phyloP scores from a whole-genome alignment of 1,140 invertebrate species.

The Hypothenemus hampei region DNA sequence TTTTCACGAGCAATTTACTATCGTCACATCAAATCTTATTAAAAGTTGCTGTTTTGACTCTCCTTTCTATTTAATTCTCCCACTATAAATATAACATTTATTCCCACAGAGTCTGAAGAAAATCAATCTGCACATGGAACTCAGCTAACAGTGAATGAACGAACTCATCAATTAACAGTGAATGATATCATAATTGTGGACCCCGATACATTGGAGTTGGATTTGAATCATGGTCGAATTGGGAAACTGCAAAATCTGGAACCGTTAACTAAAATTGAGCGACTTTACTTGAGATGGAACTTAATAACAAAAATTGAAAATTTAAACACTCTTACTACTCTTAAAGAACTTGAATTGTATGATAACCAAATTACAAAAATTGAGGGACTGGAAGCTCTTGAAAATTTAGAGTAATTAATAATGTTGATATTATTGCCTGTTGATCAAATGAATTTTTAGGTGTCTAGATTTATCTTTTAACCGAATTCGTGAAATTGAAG shows the following conservation, averaged over 20 bases:
- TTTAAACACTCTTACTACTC: slow-evolving; percentile 63
- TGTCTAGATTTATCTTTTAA: slow-evolving; percentile 97
- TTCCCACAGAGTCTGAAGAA: neutral
- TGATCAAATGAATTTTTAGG: slow-evolving; percentile 49
- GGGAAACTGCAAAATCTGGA: slow-evolving; percentile 79
- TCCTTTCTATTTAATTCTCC: too few species aligned
- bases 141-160: too few species aligned
- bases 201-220: slow-evolving; percentile 56
- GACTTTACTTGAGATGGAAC: slow-evolving; percentile 88
- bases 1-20: too few species aligned
- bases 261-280: slow-evolving; percentile 66
- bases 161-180: too few species aligned
- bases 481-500: slow-evolving; percentile 84
- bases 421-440: neutral
- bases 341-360: slow-evolving; percentile 89
- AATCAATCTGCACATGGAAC: neutral
- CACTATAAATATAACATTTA: too few species aligned
- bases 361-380: slow-evolving; percentile 93
- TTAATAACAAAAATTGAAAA: slow-evolving; percentile 93
- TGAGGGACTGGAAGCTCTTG: slow-evolving; percentile 79
- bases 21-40: too few species aligned
- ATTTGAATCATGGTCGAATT: slow-evolving; percentile 85
- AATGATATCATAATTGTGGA: slow-evolving; percentile 44
- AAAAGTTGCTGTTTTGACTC: too few species aligned
- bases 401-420: slow-evolving; percentile 77